Conservation (phyloP, 1,140 invertebrate genomes). For the Zaprionus vittiger region DNA sequence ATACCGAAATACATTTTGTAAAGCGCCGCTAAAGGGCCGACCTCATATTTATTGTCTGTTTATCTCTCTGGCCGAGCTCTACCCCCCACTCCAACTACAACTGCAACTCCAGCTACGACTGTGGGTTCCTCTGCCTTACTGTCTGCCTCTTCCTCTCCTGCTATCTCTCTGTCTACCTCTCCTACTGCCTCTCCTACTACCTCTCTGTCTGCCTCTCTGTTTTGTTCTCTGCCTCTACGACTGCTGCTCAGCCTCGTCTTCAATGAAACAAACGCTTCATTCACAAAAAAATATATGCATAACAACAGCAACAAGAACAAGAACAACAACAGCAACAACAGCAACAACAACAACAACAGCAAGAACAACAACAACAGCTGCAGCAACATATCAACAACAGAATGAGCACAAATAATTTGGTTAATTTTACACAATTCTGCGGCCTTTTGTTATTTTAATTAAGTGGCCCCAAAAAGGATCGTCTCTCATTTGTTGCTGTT, state of each 20-base stretch:
- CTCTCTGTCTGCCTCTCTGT: conserved; percentile 20
- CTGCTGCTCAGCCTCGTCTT: conserved; percentile 43
- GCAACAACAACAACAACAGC: neutral
- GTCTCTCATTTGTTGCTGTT: conserved; percentile 32
- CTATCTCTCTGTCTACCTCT: neutral
- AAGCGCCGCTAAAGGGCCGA: conserved; percentile 51
- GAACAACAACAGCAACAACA: neutral
- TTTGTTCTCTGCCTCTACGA: conserved; percentile 7
- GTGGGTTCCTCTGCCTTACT: too few relatives aligned
- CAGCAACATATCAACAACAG: conserved; percentile 12
- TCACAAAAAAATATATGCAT: conserved; percentile 49
- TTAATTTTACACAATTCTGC: conserved; percentile 64
- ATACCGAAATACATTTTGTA: conserved; percentile 54
- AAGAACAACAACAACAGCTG: neutral
- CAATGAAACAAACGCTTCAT: conserved; percentile 75
- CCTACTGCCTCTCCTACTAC: neutral
- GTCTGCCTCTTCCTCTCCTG: neutral
- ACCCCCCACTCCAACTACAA: too few relatives aligned
- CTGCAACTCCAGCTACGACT: too few relatives aligned
- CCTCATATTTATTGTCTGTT: conserved; percentile 75
- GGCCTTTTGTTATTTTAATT: conserved; percentile 71
- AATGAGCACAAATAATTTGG: conserved; percentile 36
- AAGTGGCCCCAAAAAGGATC: conserved; percentile 72
- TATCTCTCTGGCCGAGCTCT: conserved; percentile 53
- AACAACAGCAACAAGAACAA: conserved; percentile 4